Evolutionary conservation across 2,888 invertebrate species (phyloP).

Genomic region (Amphiduros pacificus): DNA sequence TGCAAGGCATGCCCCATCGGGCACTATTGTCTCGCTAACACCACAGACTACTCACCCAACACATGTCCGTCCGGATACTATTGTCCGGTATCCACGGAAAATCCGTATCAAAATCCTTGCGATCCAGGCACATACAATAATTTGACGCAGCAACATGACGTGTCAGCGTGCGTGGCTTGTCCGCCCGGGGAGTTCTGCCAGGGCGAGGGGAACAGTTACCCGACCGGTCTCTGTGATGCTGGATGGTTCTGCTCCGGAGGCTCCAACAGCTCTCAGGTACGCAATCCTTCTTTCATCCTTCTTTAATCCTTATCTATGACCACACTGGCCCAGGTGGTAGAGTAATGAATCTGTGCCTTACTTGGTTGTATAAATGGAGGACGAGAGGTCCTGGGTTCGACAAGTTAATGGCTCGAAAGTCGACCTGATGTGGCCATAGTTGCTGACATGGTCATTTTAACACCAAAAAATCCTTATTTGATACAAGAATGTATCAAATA

Average conservation of each 20-base stretch:
- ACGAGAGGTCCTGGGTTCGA: too few species aligned
- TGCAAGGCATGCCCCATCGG: slow-evolving; percentile 52
- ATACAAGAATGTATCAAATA: too few species aligned
- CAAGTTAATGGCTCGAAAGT: too few species aligned
- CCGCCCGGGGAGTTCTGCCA: slow-evolving; percentile 52
- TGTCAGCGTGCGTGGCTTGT: slow-evolving; percentile 41
- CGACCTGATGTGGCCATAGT: too few species aligned
- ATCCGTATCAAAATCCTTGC: slow-evolving; percentile 45
- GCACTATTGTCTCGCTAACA: slow-evolving; percentile 49
- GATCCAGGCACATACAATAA: slow-evolving; percentile 51
- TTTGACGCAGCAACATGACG: slow-evolving; percentile 23
- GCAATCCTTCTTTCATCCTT: slow-evolving; percentile 11
- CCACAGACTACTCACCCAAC: slow-evolving; percentile 45
- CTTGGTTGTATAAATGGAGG: too few species aligned
- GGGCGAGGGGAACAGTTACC: slow-evolving; percentile 40
- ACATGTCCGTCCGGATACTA: slow-evolving; percentile 51
- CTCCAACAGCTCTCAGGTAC: slow-evolving; percentile 36
- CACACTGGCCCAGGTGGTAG: too few species aligned
- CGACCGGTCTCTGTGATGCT: slow-evolving; percentile 48
- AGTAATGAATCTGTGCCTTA: too few species aligned
- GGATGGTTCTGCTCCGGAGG: slow-evolving; percentile 52
- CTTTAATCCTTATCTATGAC: too few species aligned
- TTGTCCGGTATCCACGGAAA: slow-evolving; percentile 41
- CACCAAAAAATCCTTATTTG: too few species aligned
- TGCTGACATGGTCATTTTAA: too few species aligned